Base-by-base conservation (phyloP, 2,888 invertebrate genomes). In the Callyntrura sp. region DNA sequence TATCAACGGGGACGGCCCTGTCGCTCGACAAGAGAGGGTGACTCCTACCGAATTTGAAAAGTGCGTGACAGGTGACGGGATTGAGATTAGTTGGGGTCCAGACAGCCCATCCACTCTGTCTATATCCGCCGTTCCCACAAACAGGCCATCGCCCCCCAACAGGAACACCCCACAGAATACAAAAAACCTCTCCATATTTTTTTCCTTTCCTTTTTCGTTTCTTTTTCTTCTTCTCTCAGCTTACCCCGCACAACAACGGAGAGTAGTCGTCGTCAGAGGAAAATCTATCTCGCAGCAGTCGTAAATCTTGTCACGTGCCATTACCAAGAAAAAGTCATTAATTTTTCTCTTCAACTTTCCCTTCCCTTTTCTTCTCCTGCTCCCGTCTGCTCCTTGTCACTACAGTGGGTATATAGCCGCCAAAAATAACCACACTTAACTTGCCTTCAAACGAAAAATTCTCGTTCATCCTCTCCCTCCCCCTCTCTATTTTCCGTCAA, bases 1-100 rank as follows among this genome's bases (percentile, higher is more conserved):
- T 12, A 35, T 9, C 3, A 43, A 43, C n/a, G 62, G 82, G 88
- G 91, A 90, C 82, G 91, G 91, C 20, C 91, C 92, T 68, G 84
- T 76, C 17, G 91, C 91, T 45, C 68, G 17, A 45, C 93, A 93
- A 43, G 90, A 73, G 9, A 93, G 79, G 5, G 90, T 92, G 25
- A 91, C 48, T 28, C 93, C 93, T 0, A 92, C 89, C 43, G 90
- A 91, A 83, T 93, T 93, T 51, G 92, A 92, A 86, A 92, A 93
- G 84, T 92, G 88, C 60, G 92, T 92, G 23, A 92, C 82, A 65
- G 92, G 88, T 85, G 85, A 55, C 17, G 93, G 93, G 45, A 82
- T 25, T 17, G 23, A 68, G 12, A 79, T 88, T 20, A 93, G 82
- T 17, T 88, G 60, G 1, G 92, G 93, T 9, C 91, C 92, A 76